These are phyloP conservation scores for Zaprionus lachaisei DNA, from an alignment of 1,140 invertebrate species.

Conservation along the genomic window DNA sequence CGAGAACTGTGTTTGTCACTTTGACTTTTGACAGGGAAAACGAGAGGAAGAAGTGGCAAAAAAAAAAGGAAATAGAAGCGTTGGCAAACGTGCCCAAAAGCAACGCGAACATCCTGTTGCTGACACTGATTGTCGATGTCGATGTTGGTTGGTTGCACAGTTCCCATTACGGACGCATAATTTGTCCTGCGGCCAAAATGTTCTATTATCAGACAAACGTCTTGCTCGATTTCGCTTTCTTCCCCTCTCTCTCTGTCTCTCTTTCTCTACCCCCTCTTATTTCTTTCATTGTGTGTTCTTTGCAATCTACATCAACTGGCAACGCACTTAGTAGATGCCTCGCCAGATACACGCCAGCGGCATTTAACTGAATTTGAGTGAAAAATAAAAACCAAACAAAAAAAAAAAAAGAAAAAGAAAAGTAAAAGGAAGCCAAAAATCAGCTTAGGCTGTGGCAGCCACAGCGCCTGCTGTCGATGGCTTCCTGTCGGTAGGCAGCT, in stretches of 20 bases:
- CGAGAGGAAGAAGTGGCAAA: constrained; percentile 5
- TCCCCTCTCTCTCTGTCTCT: not conserved
- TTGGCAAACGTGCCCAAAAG: constrained; percentile 13
- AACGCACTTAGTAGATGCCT: constrained; percentile 52
- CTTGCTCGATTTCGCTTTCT: too few relatives aligned
- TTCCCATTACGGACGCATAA: constrained; percentile 58
- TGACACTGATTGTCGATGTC: constrained; percentile 67
- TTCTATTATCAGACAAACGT: constrained; percentile 67
- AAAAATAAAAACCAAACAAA: constrained; percentile 48
- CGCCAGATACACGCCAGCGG: constrained; percentile 54
- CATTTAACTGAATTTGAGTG: constrained; percentile 71
- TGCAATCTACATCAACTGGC: constrained; percentile 32
- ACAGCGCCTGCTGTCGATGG: constrained; percentile 32
- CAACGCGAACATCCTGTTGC: constrained; percentile 57
- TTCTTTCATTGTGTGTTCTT: constrained; percentile 10
- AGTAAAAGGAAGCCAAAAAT: constrained; percentile 42
- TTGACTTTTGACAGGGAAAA: constrained; percentile 50
- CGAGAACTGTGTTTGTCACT: constrained; percentile 52
- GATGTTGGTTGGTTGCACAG: constrained; percentile 7
- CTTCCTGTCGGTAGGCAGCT: constrained; percentile 25
- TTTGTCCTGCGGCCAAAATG: constrained; percentile 74
- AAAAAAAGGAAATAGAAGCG: constrained; percentile 33
- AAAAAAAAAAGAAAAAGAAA: constrained; percentile 26
- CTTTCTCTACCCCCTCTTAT: not conserved
- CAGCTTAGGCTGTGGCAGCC: constrained; percentile 42